Conservation (phyloP, 2,888 invertebrate genomes). For the Deladenus siricidicola region DNA sequence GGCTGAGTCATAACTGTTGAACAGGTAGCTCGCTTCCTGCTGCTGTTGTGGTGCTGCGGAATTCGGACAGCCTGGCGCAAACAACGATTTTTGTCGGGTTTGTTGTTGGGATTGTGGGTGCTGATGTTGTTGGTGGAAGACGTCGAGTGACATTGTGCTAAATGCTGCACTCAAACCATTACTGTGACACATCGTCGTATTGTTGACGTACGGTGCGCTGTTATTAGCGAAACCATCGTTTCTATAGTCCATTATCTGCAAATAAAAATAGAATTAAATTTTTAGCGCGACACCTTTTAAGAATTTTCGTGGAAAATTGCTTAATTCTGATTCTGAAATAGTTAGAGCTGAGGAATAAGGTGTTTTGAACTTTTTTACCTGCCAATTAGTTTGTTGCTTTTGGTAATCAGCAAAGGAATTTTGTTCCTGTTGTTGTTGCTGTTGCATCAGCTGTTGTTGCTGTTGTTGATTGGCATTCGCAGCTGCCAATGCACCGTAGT, state of each 20-base stretch:
- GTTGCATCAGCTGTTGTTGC: conserved; percentile 4
- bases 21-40: not conserved
- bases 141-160: not conserved
- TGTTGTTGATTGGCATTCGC: conserved; percentile 3
- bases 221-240: too few relatives aligned
- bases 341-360: too few relatives aligned
- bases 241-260: too few relatives aligned
- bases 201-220: too few relatives aligned
- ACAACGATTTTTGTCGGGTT: not conserved
- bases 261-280: too few relatives aligned
- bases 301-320: too few relatives aligned
- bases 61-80: not conserved
- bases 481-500: conserved; percentile 28
- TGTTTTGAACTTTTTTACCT: not conserved
- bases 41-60: not conserved
- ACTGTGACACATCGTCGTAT: too few relatives aligned
- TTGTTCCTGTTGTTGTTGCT: conserved; percentile 4
- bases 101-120: not conserved
- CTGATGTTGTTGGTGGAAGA: conserved; percentile 1
- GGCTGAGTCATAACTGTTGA: not conserved
- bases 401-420: not conserved
- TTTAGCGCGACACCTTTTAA: too few relatives aligned
- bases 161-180: too few relatives aligned
- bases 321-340: too few relatives aligned
- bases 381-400: not conserved